Percentiles rank a stretch among this genome's conserved stretches.
Conservation (phyloP, 2,113 vertebrate species). For the Atractosteus spatula region DNA sequence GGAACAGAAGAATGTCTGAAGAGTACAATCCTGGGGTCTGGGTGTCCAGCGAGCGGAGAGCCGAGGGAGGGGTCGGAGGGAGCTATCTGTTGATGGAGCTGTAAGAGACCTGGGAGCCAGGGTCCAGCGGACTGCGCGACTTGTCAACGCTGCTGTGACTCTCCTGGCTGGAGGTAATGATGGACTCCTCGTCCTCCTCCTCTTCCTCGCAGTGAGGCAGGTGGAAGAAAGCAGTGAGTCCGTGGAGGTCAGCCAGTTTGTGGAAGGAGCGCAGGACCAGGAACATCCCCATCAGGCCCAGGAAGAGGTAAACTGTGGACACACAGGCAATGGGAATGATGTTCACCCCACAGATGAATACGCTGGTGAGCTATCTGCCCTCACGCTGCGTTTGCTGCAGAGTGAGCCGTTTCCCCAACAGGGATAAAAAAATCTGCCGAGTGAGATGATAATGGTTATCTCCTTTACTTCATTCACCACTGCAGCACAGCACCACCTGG, state of each 20-base stretch:
- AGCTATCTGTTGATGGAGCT: slow-evolving; percentile 63
- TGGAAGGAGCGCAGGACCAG: slow-evolving; percentile 78
- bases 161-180: slow-evolving; percentile 27
- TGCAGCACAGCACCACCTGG: not conserved
- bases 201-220: slow-evolving; percentile 56
- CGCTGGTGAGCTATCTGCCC: no score
- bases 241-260: slow-evolving; percentile 74
- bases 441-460: no score
- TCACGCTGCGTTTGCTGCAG: not conserved
- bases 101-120: slow-evolving; percentile 56
- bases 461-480: not conserved
- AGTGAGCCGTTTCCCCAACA: not conserved
- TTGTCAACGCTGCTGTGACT: slow-evolving; percentile 9
- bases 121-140: slow-evolving; percentile 43
- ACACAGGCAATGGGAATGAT: not conserved
- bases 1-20: no score
- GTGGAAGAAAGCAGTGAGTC: slow-evolving; percentile 74
- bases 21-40: no score
- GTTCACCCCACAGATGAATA: not conserved
- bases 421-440: no score
- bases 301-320: slow-evolving; percentile 72
- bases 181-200: slow-evolving; percentile 41
- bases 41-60: no score
- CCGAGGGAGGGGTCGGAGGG: no score
- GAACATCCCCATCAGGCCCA: slow-evolving; percentile 81